Base-by-base conservation (phyloP, 2,888 invertebrate genomes). In the Drosophila eohydei region DNA sequence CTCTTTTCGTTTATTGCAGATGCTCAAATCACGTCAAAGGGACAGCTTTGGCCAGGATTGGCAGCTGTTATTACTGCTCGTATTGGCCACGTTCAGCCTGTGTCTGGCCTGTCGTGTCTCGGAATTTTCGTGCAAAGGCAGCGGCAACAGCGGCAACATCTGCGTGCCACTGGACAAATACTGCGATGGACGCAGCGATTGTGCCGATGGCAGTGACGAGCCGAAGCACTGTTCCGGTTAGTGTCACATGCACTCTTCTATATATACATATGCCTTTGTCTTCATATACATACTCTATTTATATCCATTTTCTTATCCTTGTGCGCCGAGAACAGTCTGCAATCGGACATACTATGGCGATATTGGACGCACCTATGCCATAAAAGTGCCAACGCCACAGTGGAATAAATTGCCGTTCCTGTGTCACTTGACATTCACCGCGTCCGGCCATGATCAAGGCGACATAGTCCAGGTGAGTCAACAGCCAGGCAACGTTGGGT, bases 301-400 rank as follows among this genome's bases (percentile, higher is more conserved):
- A 36, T 36, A 21, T 41, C 8, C 51, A 2, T 38, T 54, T 54
- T n/a, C 48, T 43, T 64, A 55, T 55, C 40, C 64, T 69, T 72
- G 75, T 38, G 21, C 21, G 34, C 34, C 43, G 51, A 26, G 21
- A 11, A 63, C 86, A 95, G 96, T 95, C 77, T 98, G 98, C 94
- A 98, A 98, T 94, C 95, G 97, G 90, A 98, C 98, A 58, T 97
- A 97, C 93, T 97, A 97, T 93, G 98, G 97, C 12, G 96, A 96
- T 91, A 95, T 96, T 81, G 97, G 97, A 82, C 95, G 95, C 90
- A 97, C 96, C 58, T 97, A 97, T 94, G 95, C 96, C 88, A 94
- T 98, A 92, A 95, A 95, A 83, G 95, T 97, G 91, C 95, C 95
- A 83, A 95, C 95, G 84, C 95, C 96, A 58, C 93, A 94, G 78